Base-by-base conservation (phyloP, 2,113 vertebrate species). In the Misgurnus mizolepis region DNA sequence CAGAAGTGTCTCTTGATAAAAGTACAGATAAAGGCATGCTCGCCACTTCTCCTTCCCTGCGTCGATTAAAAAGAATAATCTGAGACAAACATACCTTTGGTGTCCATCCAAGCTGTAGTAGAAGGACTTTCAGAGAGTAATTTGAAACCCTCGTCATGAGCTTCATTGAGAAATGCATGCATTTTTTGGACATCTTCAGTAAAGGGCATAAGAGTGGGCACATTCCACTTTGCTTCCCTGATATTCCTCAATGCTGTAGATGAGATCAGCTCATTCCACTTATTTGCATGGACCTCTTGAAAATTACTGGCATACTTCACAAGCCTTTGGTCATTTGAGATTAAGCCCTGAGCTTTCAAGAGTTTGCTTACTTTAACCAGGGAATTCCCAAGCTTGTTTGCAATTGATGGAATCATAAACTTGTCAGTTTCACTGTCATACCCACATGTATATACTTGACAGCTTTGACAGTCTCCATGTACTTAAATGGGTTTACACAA, bases 351-450 rank as follows among this genome's bases (percentile, higher is more conserved):
- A 27, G 75, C 70, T 78, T 89, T 88, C 66, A 85, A 40, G 9
- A 87, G 83, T 55, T 74, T 84, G 43, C 74, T 86, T 17, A 83
- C 58, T 86, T 88, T 89, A 22, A 84, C 77, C 5, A 86, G 7
- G 1, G 83, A 0, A 67, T 87, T 81, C 0, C 82, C 85, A 71
- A 86, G 82, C 72, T 87, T 89, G 4, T 49, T 86, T 67, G 85
- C 86, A 0, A 87, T 84, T 75, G 86, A 82, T 83, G 80, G 83
- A 71, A 74, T 82, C 9, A 6, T 10, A 15, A 86, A 88, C 12
- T 14, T 83, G 53, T 72, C 50, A 11, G 43, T 65, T 62, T 83
- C 73, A 65, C 50, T 64, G 41, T 86, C 74, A 80, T 75, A 87
- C 0, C 86, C 81, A 78, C 78, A 85, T 45, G 79, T n/a, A n/a